A percentile compares a stretch with the other conserved stretches of the same genome.
phyloP scores from a whole-genome alignment of 2,888 invertebrate species.

The Thumatha senex region DNA sequence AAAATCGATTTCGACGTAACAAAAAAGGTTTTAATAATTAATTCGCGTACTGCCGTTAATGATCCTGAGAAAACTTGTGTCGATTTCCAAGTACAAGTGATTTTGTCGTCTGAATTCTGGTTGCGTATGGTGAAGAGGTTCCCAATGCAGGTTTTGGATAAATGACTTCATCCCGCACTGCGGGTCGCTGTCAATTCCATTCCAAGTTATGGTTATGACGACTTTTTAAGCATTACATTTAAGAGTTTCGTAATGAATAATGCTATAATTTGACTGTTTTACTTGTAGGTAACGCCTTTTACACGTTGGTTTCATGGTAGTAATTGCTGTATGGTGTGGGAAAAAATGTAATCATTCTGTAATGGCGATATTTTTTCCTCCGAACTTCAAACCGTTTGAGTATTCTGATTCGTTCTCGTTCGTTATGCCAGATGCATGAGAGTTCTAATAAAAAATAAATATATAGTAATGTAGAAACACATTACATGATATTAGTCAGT shows the following conservation, averaged over 20 bases:
- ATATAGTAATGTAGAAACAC: no score
- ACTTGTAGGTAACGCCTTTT: constrained; percentile 22
- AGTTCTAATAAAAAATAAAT: no score
- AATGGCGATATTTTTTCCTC: no score
- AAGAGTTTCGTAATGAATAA: constrained; percentile 52
- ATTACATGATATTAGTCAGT: no score
- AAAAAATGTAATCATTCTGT: constrained; percentile 14
- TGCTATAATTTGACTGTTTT: constrained; percentile 35
- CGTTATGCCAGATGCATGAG: no score
- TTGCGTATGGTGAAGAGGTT: constrained; percentile 61
- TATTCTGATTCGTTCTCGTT: no score
- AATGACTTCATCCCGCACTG: constrained; percentile 77
- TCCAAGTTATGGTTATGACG: constrained; percentile 60
- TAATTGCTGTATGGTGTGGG: constrained; percentile 24
- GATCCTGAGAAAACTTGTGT: constrained; percentile 65
- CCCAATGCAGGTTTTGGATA: constrained; percentile 66
- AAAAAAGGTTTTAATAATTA: constrained; percentile 60
- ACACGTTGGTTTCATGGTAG: constrained; percentile 17
- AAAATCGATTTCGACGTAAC: constrained; percentile 34
- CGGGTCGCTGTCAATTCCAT: constrained; percentile 51
- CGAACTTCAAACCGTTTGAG: no score
- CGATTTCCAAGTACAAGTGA: constrained; percentile 81
- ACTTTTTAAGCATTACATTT: constrained; percentile 55
- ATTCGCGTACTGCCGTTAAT: constrained; percentile 77
- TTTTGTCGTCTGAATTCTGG: constrained; percentile 73